Percentiles rank a stretch among this genome's conserved stretches.
Conservation (phyloP, 2,113 vertebrate species). For the Hydrochoerus hydrochaeris region DNA sequence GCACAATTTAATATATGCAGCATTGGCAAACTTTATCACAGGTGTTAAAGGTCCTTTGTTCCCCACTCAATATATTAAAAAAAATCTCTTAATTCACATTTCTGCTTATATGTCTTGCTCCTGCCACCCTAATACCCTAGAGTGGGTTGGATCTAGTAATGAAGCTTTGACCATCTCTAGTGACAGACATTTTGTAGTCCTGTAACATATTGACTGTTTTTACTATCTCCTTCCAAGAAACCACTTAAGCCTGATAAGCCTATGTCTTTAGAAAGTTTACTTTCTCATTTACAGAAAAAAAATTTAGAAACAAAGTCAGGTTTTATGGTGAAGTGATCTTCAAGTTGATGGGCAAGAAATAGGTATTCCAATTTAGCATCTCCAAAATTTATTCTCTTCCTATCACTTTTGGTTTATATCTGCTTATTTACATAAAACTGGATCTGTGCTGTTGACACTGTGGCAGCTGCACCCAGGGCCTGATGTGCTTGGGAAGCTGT, state of each 20-base stretch:
- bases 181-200: neutral
- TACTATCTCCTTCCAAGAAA: neutral
- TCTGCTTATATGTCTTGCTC: neutral
- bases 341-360: neutral
- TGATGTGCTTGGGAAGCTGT: neutral
- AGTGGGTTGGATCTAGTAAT: neutral
- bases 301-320: constrained; percentile 13
- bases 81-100: neutral
- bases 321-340: neutral
- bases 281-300: neutral
- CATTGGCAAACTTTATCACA: neutral
- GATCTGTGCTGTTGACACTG: neutral
- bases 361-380: neutral
- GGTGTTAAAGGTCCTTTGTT: neutral
- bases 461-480: neutral
- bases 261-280: neutral
- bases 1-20: neutral
- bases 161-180: neutral
- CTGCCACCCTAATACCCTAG: neutral
- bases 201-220: neutral
- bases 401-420: neutral
- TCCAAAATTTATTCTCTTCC: neutral
- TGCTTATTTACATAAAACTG: neutral
- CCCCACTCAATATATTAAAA: neutral
- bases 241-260: neutral